Conservation (phyloP, 2,797 vertebrate genomes). For the Gallinago stenura region DNA sequence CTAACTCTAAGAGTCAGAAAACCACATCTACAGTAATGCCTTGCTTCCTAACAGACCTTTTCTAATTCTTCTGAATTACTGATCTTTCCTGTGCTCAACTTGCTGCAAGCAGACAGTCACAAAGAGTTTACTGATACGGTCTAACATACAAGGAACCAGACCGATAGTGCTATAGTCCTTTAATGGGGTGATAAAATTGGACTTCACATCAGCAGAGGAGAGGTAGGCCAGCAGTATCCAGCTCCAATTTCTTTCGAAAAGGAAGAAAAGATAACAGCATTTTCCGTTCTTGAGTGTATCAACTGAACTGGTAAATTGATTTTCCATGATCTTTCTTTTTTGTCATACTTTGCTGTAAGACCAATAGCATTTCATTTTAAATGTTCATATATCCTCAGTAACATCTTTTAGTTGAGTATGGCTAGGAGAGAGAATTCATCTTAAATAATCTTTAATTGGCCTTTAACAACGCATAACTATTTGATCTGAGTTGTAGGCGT, state of each 20-base stretch:
- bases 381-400: slow-evolving; percentile 13
- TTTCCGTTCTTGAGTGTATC: slow-evolving; percentile 15
- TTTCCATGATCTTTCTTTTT: slow-evolving; percentile 22
- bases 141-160: slow-evolving; percentile 52
- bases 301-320: slow-evolving; percentile 59
- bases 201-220: slow-evolving; percentile 57
- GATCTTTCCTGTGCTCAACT: slow-evolving; percentile 45
- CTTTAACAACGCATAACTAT: slow-evolving; percentile 18
- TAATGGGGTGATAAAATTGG: slow-evolving; percentile 56
- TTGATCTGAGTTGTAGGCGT: slow-evolving; percentile 27
- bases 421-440: slow-evolving; percentile 17
- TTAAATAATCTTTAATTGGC: slow-evolving; percentile 49
- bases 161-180: slow-evolving; percentile 48
- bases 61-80: slow-evolving; percentile 57
- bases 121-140: slow-evolving; percentile 16
- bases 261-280: slow-evolving; percentile 38
- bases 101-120: slow-evolving; percentile 38
- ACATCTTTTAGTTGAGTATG: background rate
- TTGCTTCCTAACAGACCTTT: slow-evolving; percentile 63
- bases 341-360: background rate
- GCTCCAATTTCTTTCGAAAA: slow-evolving; percentile 7
- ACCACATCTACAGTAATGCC: background rate
- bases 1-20: slow-evolving; percentile 20
- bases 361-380: background rate
- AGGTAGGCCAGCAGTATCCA: slow-evolving; percentile 51